Base-by-base conservation (phyloP, 2,888 invertebrate species). In the Drosophila mulleri region DNA sequence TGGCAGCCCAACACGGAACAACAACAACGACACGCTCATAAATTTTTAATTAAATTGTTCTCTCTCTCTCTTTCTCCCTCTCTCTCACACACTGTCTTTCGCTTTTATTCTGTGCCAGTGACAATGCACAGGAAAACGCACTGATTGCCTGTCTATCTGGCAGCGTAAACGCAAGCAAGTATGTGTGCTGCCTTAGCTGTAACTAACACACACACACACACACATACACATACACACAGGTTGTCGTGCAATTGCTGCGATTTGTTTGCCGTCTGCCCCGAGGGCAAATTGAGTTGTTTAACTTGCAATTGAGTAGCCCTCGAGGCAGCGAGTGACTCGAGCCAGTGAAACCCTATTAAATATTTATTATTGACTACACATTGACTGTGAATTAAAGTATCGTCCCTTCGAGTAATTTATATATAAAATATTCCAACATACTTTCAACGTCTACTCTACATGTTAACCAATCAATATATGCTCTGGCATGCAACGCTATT, bases 21-120 rank as follows among this genome's bases (percentile, higher is more conserved):
- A 52, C 50, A 8, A 32, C 48, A 53, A 42, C 77, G 82, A 75
- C 78, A 73, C 78, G 80, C 75, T 85, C 80, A 87, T 86, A 87
- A 80, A 87, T 87, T 83, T 78, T 80, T 83, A 83, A 86, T 80
- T 85, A 78, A 85, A 83, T 85, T 83, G 83, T 83, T 60, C 69
- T 23, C 16, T 18, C 18, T 20, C 14, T 5, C 20, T 52, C 16
- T 37, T 4, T 20, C 4, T 20, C 16, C 8, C 37, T 35, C 4
- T 1, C 57, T 20, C 4, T 20, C 16, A 8, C 37, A 20, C 4
- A 0, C 57, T 56, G 9, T 39, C 23, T 14, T 7, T 23, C 14
- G 8, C 29, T 42, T 44, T 57, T 68, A 67, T 61, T 64, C 71
- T 70, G 63, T 63, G 57, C 32, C 58, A 56, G 59, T 26, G 62